These are phyloP conservation scores for Caenorhabditis sp. DNA, from an alignment of 2,888 invertebrate genomes.

Conservation along the genomic window DNA sequence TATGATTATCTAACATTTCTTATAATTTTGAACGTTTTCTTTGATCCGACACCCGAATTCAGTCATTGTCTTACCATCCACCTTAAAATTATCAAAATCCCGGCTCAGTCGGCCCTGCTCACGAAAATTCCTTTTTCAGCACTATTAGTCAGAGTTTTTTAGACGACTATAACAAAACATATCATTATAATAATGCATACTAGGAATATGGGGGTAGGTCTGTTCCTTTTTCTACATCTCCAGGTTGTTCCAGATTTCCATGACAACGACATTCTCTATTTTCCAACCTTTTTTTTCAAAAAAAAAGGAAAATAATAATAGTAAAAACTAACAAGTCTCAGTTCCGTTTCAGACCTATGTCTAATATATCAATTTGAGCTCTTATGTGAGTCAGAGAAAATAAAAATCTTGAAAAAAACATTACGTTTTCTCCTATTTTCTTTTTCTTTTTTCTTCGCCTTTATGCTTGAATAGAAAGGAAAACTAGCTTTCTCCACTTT, in stretches of 20 bases:
- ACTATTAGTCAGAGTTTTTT: too few species aligned
- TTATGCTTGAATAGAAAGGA: background rate
- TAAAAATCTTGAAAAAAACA: background rate
- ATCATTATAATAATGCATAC: too few species aligned
- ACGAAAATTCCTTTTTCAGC: too few species aligned
- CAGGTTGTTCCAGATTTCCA: slow-evolving; percentile 9
- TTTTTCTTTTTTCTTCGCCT: slow-evolving; percentile 7
- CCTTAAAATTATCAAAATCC: too few species aligned
- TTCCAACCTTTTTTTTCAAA: background rate
- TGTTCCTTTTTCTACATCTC: background rate
- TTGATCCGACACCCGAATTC: too few species aligned
- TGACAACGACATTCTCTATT: slow-evolving; percentile 11
- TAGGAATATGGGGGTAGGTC: too few species aligned
- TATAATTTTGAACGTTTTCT: too few species aligned
- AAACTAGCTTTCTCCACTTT: slow-evolving; percentile 3
- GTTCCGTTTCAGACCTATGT: background rate
- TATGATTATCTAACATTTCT: too few species aligned
- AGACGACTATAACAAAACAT: too few species aligned
- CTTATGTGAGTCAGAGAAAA: background rate
- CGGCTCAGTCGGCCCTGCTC: too few species aligned
- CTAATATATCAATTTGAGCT: slow-evolving; percentile 5
- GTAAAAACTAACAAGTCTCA: background rate
- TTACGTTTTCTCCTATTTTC: background rate
- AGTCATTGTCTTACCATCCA: too few species aligned
- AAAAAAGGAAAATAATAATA: too few species aligned